phyloP scores from a whole-genome alignment of 2,797 vertebrate genomes.

The Oryzias sinensis region DNA sequence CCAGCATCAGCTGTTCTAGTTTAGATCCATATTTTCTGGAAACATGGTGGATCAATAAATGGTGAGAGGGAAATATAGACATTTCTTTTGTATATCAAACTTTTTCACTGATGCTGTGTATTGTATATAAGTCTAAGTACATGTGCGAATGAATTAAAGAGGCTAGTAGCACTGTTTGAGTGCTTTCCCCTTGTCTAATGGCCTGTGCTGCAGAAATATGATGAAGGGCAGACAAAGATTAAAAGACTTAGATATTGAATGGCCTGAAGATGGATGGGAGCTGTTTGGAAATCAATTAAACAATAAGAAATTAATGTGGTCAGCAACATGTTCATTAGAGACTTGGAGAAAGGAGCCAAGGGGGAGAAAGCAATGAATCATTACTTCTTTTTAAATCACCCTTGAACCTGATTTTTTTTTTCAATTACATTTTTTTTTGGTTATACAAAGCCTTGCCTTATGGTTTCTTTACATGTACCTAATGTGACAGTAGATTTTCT shows the following conservation, averaged over 20 bases:
- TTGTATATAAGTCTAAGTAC: not conserved
- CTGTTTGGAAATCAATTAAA: conserved; percentile 79
- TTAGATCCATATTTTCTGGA: conserved; percentile 58
- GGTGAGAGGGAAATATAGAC: not conserved
- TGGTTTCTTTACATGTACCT: not conserved
- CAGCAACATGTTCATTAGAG: conserved; percentile 79
- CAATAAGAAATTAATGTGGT: conserved; percentile 78
- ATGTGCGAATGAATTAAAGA: conserved; percentile 14
- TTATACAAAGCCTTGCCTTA: not conserved
- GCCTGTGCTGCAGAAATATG: conserved; percentile 68
- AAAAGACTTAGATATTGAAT: conserved; percentile 71
- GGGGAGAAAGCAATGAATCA: conserved; percentile 41
- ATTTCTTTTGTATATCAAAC: not conserved
- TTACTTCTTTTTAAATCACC: conserved; percentile 32
- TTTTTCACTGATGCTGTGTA: not conserved
- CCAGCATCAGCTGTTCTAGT: conserved; percentile 49
- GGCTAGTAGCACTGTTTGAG: conserved; percentile 24
- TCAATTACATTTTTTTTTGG: conserved; percentile 4
- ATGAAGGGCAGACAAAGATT: conserved; percentile 66
- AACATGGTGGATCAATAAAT: conserved; percentile 11
- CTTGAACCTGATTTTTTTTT: conserved; percentile 22
- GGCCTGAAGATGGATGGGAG: conserved; percentile 74
- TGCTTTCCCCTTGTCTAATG: conserved; percentile 54
- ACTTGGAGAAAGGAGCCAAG: conserved; percentile 50
- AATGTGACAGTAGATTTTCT: not conserved